A percentile compares a stretch with the other conserved stretches of the same genome.
phyloP scores from a whole-genome alignment of 2,797 vertebrate genomes.

The Tinamus major region DNA sequence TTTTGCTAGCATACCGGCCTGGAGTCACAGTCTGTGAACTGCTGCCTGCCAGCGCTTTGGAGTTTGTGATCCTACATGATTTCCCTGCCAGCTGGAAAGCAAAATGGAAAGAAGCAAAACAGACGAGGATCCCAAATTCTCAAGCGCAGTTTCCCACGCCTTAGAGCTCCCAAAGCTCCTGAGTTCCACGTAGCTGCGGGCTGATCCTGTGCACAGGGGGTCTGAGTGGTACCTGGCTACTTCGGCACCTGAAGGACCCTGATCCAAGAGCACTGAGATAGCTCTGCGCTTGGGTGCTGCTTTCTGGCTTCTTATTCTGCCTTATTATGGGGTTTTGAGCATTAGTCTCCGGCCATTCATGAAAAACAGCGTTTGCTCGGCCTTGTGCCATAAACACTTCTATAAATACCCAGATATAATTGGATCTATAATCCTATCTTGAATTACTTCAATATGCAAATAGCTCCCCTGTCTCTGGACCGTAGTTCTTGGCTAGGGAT shows the following conservation, averaged over 20 bases:
- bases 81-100: conserved; percentile 73
- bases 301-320: neutral
- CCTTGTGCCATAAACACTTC: neutral
- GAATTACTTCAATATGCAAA: neutral
- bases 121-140: conserved; percentile 34
- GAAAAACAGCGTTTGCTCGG: neutral
- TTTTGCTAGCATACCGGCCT: neutral
- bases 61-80: conserved; percentile 50
- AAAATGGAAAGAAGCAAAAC: conserved; percentile 68
- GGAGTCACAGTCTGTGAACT: conserved; percentile 27
- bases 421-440: neutral
- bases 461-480: neutral
- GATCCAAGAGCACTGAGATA: neutral
- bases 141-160: conserved; percentile 46
- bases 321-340: neutral
- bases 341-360: neutral
- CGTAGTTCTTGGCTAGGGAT: neutral
- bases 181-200: conserved; percentile 13
- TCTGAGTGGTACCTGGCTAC: neutral
- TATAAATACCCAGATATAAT: neutral
- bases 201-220: neutral
- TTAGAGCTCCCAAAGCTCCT: conserved; percentile 34
- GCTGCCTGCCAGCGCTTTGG: conserved; percentile 41
- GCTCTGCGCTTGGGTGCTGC: neutral
- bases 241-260: neutral